Evolutionary conservation across 2,888 invertebrate species (phyloP), one percentile per base, ranked within the genome.

Genomic region (Hesperia comma): DNA sequence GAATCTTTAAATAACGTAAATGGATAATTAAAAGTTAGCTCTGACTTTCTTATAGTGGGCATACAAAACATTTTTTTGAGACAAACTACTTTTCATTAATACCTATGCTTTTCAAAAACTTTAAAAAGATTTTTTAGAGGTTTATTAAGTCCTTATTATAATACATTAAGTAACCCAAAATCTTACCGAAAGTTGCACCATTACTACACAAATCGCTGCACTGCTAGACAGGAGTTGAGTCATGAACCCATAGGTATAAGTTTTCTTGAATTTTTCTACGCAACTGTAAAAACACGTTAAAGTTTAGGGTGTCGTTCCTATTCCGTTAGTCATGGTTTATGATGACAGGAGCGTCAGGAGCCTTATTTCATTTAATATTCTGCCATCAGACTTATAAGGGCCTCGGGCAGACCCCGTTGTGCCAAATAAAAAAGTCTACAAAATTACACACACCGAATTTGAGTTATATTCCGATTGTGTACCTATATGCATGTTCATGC

Each of bases 151-250:
- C n/a, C n/a, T n/a, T n/a, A n/a, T n/a, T n/a, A n/a, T n/a, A n/a
- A n/a, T n/a, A n/a, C 54, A 46, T 56, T 6, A 49, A 15, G 41
- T 21, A 6, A 49, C 0, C 19, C 17, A 55, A 51, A 17, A 49
- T 57, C 86, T 86, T 81, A 92, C 92, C 86, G 92, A 90, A 84
- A 92, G 85, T 87, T 92, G 92, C 53, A 92, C 91, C 92, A 92
- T 92, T 78, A 92, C 87, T 54, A 88, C 90, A 80, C 92, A 92
- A 80, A 92, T 92, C 46, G 92, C 92, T 14, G 90, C 90, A 87
- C 88, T 86, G 74, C 92, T 92, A 21, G 91, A 92, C 62, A 91
- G 79, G 60, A 92, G 83, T 80, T 92, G 92, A 71, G 90, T 91
- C 88, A 92, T 87, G 82, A 92, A 92, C 46, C 92, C 92, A 71